A percentile compares a stretch with the other conserved stretches of the same genome.
phyloP scores from a whole-genome alignment of 2,797 vertebrate species.

The Pipistrellus pygmaeus region DNA sequence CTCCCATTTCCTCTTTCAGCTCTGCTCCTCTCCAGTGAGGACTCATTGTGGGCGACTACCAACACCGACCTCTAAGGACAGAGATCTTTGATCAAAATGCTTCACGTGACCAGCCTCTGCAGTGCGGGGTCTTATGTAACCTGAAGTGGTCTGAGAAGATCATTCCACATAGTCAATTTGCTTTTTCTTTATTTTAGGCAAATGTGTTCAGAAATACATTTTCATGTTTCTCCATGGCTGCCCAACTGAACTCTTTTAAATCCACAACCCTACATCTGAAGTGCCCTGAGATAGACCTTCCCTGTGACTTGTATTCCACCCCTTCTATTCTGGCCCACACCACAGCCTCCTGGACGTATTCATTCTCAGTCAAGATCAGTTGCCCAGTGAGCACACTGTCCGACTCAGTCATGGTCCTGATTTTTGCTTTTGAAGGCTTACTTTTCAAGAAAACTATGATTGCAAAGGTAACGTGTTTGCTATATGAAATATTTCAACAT shows the following conservation, averaged over 20 bases:
- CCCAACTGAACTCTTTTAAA: not conserved
- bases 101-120: not conserved
- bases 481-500: slow-evolving; percentile 26
- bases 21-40: not conserved
- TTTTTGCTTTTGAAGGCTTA: slow-evolving; percentile 23
- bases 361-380: not conserved
- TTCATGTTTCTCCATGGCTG: not conserved
- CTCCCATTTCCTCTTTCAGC: too few relatives aligned
- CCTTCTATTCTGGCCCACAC: not conserved
- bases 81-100: not conserved
- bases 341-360: not conserved
- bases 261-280: not conserved
- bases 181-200: slow-evolving; percentile 25
- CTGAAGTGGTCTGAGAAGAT: not conserved
- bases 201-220: not conserved
- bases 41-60: too few relatives aligned
- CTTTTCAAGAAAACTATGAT: slow-evolving; percentile 37
- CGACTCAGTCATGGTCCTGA: not conserved
- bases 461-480: not conserved
- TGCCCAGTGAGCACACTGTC: not conserved
- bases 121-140: not conserved
- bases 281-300: not conserved
- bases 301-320: not conserved
- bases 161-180: not conserved
- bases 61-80: not conserved